A percentile compares a stretch with the other conserved stretches of the same genome.
These are phyloP conservation scores for Agonopterix alstromeriana DNA, from an alignment of 2,888 invertebrate genomes.

Conservation along the genomic window DNA sequence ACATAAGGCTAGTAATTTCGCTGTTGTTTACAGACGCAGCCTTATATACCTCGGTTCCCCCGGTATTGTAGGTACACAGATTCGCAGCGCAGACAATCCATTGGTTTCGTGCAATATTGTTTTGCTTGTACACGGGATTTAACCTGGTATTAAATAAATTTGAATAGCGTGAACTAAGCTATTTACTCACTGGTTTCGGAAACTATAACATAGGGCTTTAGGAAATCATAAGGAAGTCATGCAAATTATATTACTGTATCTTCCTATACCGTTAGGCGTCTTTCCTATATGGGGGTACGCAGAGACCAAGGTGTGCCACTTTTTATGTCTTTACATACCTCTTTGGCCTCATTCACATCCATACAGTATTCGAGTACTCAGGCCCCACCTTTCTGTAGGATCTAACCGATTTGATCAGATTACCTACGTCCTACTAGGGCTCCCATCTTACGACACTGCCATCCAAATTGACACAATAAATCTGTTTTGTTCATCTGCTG, in stretches of 20 bases:
- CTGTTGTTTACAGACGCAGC: constrained; percentile 29
- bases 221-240: neutral
- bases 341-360: neutral
- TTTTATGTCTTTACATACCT: neutral
- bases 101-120: constrained; percentile 6
- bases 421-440: too few species aligned
- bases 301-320: neutral
- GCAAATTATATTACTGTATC: neutral
- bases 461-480: too few species aligned
- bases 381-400: too few species aligned
- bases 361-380: too few species aligned
- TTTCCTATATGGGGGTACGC: neutral
- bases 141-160: too few species aligned
- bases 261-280: neutral
- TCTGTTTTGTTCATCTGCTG: too few species aligned
- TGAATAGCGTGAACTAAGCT: too few species aligned
- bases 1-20: constrained; percentile 35
- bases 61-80: constrained; percentile 24
- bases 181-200: neutral
- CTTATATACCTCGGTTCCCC: constrained; percentile 25
- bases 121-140: neutral
- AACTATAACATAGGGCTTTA: neutral
- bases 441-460: too few species aligned
- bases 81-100: constrained; percentile 17
- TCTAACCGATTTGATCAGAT: too few species aligned